Percentiles rank a stretch among this genome's conserved stretches.
Conservation (phyloP, 2,888 invertebrate species). For the Chelonus formosanus region DNA sequence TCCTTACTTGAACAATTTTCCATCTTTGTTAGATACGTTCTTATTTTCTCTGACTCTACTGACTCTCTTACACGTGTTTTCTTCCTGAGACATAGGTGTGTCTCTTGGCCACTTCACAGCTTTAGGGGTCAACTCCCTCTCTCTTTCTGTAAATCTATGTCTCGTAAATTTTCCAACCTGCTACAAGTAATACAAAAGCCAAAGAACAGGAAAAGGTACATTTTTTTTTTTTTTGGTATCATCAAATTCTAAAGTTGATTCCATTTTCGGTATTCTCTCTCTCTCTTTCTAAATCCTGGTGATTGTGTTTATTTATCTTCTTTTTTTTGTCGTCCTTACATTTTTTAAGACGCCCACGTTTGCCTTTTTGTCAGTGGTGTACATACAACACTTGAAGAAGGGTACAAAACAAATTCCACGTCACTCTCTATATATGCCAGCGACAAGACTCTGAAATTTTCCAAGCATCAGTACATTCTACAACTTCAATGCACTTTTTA, state of each 20-base stretch:
- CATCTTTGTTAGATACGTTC: constrained; percentile 7
- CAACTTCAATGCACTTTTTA: too few relatives aligned
- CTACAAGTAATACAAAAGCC: not conserved
- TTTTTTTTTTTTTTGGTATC: not conserved
- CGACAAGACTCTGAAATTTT: not conserved
- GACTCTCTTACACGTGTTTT: constrained; percentile 15
- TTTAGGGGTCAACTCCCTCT: constrained; percentile 2
- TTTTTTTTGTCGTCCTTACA: constrained; percentile 1
- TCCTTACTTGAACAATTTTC: not conserved
- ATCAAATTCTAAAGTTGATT: constrained; percentile 11
- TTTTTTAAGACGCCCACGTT: not conserved
- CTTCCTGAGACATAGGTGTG: constrained; percentile 10
- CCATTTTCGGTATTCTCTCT: not conserved
- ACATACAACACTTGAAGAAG: not conserved
- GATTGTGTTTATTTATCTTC: constrained; percentile 21
- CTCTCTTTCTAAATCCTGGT: constrained; percentile 3
- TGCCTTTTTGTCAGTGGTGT: not conserved
- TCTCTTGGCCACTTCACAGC: not conserved
- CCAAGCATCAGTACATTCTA: not conserved
- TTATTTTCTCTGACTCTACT: constrained; percentile 4
- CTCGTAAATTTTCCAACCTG: constrained; percentile 11
- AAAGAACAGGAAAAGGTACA: not conserved
- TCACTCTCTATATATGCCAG: constrained; percentile 4
- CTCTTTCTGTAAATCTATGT: constrained; percentile 3
- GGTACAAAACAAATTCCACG: constrained; percentile 6